These are phyloP conservation scores for Mermis nigrescens DNA, from an alignment of 2,888 invertebrate genomes.

Conservation along the genomic window DNA sequence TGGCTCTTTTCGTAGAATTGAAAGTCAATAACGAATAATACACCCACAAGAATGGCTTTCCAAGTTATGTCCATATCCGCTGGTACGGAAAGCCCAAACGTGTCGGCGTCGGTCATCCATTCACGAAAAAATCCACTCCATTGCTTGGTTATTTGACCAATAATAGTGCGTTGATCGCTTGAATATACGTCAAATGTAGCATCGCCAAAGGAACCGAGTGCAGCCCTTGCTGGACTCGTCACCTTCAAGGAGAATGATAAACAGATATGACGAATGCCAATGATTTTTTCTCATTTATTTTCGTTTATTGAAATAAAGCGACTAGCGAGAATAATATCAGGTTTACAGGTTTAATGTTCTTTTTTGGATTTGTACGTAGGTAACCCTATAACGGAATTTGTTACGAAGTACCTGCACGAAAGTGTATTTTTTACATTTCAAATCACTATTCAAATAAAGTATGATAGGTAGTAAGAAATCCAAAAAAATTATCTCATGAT, in stretches of 20 bases:
- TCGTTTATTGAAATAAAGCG: too few relatives aligned
- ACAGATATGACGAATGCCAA: too few relatives aligned
- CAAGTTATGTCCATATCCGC: constrained; percentile 1
- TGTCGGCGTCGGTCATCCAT: constrained; percentile 1
- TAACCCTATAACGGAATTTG: too few relatives aligned
- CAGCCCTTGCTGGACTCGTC: neutral
- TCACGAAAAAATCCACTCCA: constrained; percentile 2
- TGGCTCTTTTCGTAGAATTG: constrained; percentile 1
- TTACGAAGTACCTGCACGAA: too few relatives aligned
- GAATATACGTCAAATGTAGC: neutral
- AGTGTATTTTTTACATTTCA: too few relatives aligned
- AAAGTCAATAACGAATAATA: neutral
- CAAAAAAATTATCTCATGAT: too few relatives aligned
- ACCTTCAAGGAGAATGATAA: neutral
- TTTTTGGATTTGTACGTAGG: too few relatives aligned
- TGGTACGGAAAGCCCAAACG: neutral
- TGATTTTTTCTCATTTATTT: too few relatives aligned
- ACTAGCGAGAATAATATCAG: too few relatives aligned
- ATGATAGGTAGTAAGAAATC: too few relatives aligned
- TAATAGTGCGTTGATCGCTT: neutral
- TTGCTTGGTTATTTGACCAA: constrained; percentile 2
- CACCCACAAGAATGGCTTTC: constrained; percentile 2
- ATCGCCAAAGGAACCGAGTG: neutral
- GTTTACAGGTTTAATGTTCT: too few relatives aligned
- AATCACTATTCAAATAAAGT: too few relatives aligned